phyloP scores from a whole-genome alignment of 2,797 vertebrate genomes.

The Nannoperca obscura region DNA sequence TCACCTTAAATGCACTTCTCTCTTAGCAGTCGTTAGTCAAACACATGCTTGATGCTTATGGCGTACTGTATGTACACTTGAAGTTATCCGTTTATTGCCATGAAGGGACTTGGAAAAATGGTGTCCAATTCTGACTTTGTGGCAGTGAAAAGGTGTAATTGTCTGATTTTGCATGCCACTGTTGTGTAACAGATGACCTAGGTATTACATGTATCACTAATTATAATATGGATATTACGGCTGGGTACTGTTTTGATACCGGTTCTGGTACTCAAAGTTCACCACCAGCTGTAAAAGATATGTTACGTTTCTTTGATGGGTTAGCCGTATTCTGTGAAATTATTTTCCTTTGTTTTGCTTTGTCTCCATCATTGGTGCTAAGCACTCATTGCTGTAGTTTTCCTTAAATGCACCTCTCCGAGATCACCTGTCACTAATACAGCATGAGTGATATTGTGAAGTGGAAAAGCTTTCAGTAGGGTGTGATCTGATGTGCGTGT shows the following conservation, averaged over 20 bases:
- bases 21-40: slow-evolving; percentile 20
- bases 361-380: slow-evolving; percentile 55
- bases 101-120: slow-evolving; percentile 11
- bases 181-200: slow-evolving; percentile 38
- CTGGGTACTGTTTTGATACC: slow-evolving; percentile 59
- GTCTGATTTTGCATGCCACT: slow-evolving; percentile 64
- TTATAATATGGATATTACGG: slow-evolving; percentile 28
- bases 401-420: slow-evolving; percentile 23
- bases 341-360: slow-evolving; percentile 8
- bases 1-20: slow-evolving; percentile 53
- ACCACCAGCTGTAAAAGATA: slow-evolving; percentile 45
- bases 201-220: slow-evolving; percentile 30
- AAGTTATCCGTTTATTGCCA: slow-evolving; percentile 39
- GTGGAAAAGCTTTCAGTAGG: slow-evolving; percentile 18
- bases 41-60: slow-evolving; percentile 45
- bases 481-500: slow-evolving; percentile 27
- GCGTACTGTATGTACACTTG: slow-evolving; percentile 13
- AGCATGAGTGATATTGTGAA: slow-evolving; percentile 21
- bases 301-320: slow-evolving; percentile 5
- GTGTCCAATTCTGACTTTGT: slow-evolving; percentile 30
- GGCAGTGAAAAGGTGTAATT: slow-evolving; percentile 41
- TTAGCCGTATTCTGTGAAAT: slow-evolving; percentile 15
- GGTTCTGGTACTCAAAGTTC: slow-evolving; percentile 36
- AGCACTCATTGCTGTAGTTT: slow-evolving; percentile 51
- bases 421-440: slow-evolving; percentile 17